Percentiles rank a stretch among this genome's conserved stretches.
Evolutionary conservation across 2,797 vertebrate species (phyloP).

Genomic region (Tauraco hartlaubi): DNA sequence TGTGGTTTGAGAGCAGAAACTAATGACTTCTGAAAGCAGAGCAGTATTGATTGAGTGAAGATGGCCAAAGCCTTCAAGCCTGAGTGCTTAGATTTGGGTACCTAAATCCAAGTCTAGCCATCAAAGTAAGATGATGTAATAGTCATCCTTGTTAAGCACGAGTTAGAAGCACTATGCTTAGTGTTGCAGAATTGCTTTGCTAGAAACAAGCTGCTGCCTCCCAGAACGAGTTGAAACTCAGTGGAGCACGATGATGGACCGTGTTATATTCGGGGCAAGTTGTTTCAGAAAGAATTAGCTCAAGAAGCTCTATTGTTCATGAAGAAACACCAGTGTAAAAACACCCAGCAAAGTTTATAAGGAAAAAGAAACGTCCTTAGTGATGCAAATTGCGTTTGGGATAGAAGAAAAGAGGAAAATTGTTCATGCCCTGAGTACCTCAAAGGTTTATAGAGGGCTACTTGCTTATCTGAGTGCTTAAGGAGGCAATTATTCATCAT

Average conservation of each 20-base stretch:
- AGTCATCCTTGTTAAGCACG: background rate
- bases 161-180: background rate
- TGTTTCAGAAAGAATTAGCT: background rate
- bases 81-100: slow-evolving; percentile 10
- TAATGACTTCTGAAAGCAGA: slow-evolving; percentile 51
- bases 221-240: background rate
- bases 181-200: background rate
- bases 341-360: background rate
- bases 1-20: slow-evolving; percentile 25
- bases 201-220: background rate
- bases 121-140: background rate
- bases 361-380: background rate
- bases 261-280: background rate
- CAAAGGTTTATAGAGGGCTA: background rate
- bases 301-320: background rate
- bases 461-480: background rate
- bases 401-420: background rate
- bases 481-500: slow-evolving; percentile 31
- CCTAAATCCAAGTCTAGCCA: background rate
- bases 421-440: background rate
- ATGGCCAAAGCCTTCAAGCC: slow-evolving; percentile 34
- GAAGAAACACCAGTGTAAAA: background rate
- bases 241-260: background rate
- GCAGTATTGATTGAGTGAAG: slow-evolving; percentile 24
- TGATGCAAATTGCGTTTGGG: background rate